Base-by-base conservation (phyloP, 2,797 vertebrate genomes). In the Buceros bicornis region DNA sequence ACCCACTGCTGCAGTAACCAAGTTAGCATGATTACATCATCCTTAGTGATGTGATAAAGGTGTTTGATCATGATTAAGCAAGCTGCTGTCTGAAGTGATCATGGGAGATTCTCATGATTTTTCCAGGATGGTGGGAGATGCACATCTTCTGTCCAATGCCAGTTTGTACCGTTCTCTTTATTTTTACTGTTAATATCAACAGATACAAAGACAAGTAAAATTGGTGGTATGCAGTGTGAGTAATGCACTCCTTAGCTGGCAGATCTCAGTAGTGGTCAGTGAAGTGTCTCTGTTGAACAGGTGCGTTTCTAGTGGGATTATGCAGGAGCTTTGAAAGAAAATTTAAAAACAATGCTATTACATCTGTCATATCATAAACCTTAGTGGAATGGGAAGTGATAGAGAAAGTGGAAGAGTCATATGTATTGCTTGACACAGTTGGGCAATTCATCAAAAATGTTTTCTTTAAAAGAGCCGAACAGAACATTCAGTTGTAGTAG, bases 31-130 rank as follows among this genome's bases (percentile, higher is more conserved):
- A 57, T 87, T 87, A n/a, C 5, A 1, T 91, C 53, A 33, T 62
- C 60, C 43, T 79, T 73, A 43, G 70, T 64, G 70, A 40, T 66
- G 58, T 48, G 85, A 58, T 88, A 91, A 65, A 58, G 16, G 1
- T 84, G 54, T 90, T 92, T 92, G 74, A 57, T 94, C 22, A 10
- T 42, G 62, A 87, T 92, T 90, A 87, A 90, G 54, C 54, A 76
- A 9, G 5, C 60, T 92, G 26, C 25, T 89, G 25, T 70, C 56
- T 80, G 33, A 90, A 87, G 69, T 51, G 60, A 43, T 37, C 50
- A 17, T 56, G 58, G 45, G 92, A 87, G 9, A 28, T 62, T 90
- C 21, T 86, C 12, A 10, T 40, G 7, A 48, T 83, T 82, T 94
- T 92, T 78, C 26, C 57, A 48, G 24, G 28, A n/a, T 54, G 54